Base-by-base conservation (phyloP, 2,888 invertebrate species). In the Philereme vetulata region DNA sequence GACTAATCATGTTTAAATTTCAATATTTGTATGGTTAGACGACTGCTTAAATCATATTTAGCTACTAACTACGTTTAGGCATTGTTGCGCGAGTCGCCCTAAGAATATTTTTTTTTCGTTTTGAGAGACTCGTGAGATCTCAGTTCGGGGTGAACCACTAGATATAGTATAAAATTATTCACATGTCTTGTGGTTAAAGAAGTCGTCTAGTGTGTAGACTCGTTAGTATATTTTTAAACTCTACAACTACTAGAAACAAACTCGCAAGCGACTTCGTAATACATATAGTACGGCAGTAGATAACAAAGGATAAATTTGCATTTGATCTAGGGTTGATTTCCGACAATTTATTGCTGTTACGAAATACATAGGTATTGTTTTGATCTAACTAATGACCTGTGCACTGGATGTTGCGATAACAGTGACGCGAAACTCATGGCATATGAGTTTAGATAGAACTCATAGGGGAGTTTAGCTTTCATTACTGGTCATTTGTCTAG, bases 321-420 rank as follows among this genome's bases (percentile, higher is more conserved):
- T 62, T 54, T 46, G 38, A 57, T 54, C 60, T 50, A 50, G 54
- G 57, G 54, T 51, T 62, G 62, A 57, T 57, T 57, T 57, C 54
- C 49, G 47, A 35, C 34, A 57, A 57, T 62, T 57, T 57, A 57
- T 57, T 47, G 32, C 57, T 51, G 57, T 62, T 57, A 21, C 48
- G 34, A 60, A 75, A 74, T 73, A 21, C 21, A 21, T 21, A 66
- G 72, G 77, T 76, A 78, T 83, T 81, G 82, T 82, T 84, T 79
- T 77, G 79, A 78, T 81, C 77, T 73, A 75, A 81, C 78, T 82
- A 84, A 85, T 84, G 80, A 79, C 75, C 72, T 70, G 71, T 72
- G 66, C 60, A 51, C 66, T 65, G 65, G 65, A 48, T 60, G 56
- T 47, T 10, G 48, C 52, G 72, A 68, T 72, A 72, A 65, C 70